phyloP scores from a whole-genome alignment of 2,888 invertebrate species.

The Drosophila pseudotalamancana region DNA sequence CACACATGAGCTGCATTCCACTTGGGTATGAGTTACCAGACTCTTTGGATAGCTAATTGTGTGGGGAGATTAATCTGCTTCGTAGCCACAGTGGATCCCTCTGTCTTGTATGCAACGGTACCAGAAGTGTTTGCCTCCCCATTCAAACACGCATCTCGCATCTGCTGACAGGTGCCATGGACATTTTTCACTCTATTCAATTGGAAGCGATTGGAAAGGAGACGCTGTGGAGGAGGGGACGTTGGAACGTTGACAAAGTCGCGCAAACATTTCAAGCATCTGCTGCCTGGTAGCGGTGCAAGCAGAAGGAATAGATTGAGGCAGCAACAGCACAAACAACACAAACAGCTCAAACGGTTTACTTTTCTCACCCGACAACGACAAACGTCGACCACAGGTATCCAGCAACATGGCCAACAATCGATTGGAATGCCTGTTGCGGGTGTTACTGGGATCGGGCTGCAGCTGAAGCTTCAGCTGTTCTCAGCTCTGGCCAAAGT shows the following conservation, averaged over 20 bases:
- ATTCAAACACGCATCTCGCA: constrained; percentile 34
- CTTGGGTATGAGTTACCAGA: not conserved
- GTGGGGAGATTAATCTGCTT: constrained; percentile 26
- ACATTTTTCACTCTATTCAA: constrained; percentile 65
- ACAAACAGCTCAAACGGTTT: constrained; percentile 48
- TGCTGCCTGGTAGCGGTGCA: constrained; percentile 55
- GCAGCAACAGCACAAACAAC: constrained; percentile 4
- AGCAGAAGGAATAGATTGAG: constrained; percentile 45
- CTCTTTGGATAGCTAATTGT: constrained; percentile 26
- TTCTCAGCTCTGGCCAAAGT: constrained; percentile 24
- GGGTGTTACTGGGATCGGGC: constrained; percentile 53
- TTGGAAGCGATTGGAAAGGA: constrained; percentile 31
- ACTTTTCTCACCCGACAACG: constrained; percentile 65
- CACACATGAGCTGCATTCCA: constrained; percentile 1
- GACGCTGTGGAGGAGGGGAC: constrained; percentile 9
- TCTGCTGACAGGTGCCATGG: constrained; percentile 65
- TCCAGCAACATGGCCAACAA: constrained; percentile 62
- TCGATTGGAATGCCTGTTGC: constrained; percentile 70
- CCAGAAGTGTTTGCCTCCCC: constrained; percentile 38
- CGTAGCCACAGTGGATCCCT: constrained; percentile 7
- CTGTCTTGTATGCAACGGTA: constrained; percentile 49
- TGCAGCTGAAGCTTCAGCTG: not conserved
- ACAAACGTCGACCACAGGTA: constrained; percentile 36
- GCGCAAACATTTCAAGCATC: constrained; percentile 71
- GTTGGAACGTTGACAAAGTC: constrained; percentile 58